Evolutionary conservation across 2,113 vertebrate species (phyloP).

Genomic region (Macrotus californicus): DNA sequence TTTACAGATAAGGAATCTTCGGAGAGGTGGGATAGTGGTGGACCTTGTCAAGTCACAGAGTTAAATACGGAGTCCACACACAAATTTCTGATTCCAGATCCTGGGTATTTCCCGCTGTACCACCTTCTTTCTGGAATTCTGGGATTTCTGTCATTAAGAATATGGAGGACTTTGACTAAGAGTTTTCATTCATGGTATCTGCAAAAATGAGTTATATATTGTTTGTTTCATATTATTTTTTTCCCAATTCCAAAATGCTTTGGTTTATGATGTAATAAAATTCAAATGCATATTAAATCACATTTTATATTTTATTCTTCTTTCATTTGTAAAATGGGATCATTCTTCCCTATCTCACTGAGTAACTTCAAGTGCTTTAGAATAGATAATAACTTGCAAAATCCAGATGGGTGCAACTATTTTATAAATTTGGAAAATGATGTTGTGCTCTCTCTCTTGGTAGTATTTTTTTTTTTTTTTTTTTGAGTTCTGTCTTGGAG

Average conservation of each 20-base stretch:
- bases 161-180: neutral
- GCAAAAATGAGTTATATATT: neutral
- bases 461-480: neutral
- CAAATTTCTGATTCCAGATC: neutral
- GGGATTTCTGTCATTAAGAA: neutral
- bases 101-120: neutral
- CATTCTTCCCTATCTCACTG: neutral
- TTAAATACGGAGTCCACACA: neutral
- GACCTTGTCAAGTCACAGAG: neutral
- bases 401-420: neutral
- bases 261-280: neutral
- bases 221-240: neutral
- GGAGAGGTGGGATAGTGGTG: neutral
- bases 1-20: neutral
- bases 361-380: neutral
- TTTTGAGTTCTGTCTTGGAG: neutral
- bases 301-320: constrained; percentile 12
- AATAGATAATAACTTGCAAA: neutral
- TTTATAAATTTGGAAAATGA: neutral
- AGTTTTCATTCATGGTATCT: neutral
- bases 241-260: neutral
- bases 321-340: constrained; percentile 5
- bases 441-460: neutral
- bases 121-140: neutral
- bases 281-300: neutral